Evolutionary conservation across 2,888 invertebrate species (phyloP).

Genomic region (Tanypteryx hageni): DNA sequence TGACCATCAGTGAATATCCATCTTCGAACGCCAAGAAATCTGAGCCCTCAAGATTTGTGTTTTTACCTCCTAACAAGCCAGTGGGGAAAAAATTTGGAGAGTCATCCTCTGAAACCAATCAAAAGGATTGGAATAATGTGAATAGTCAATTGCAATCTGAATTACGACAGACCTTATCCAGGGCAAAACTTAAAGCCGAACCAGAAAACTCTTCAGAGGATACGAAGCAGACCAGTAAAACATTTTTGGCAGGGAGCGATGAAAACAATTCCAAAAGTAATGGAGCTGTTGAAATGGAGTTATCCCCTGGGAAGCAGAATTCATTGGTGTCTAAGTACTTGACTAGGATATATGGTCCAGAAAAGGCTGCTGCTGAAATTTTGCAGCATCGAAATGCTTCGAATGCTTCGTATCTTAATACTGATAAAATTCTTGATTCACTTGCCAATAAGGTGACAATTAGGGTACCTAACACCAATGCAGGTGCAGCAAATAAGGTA

Average conservation of each 20-base stretch:
- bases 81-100: conserved; percentile 11
- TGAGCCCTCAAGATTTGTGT: conserved; percentile 66
- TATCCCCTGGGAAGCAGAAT: conserved; percentile 30
- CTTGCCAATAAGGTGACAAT: conserved; percentile 74
- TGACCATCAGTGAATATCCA: conserved; percentile 82
- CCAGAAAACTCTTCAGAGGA: conserved; percentile 64
- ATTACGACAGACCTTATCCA: conserved; percentile 84
- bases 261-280: conserved; percentile 40
- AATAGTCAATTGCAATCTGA: conserved; percentile 85
- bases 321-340: conserved; percentile 34
- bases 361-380: conserved; percentile 4
- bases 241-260: neutral
- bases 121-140: conserved; percentile 72
- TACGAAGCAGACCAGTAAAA: conserved; percentile 28
- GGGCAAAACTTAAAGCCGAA: conserved; percentile 81
- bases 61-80: conserved; percentile 46
- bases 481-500: conserved; percentile 42
- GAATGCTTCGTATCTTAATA: neutral
- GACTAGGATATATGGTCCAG: conserved; percentile 18
- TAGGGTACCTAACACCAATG: conserved; percentile 69
- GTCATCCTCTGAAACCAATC: conserved; percentile 21
- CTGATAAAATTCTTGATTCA: conserved; percentile 67
- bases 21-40: conserved; percentile 65
- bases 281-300: conserved; percentile 55
- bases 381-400: neutral